phyloP scores from a whole-genome alignment of 2,888 invertebrate species.

The Mechanitis messenoides region DNA sequence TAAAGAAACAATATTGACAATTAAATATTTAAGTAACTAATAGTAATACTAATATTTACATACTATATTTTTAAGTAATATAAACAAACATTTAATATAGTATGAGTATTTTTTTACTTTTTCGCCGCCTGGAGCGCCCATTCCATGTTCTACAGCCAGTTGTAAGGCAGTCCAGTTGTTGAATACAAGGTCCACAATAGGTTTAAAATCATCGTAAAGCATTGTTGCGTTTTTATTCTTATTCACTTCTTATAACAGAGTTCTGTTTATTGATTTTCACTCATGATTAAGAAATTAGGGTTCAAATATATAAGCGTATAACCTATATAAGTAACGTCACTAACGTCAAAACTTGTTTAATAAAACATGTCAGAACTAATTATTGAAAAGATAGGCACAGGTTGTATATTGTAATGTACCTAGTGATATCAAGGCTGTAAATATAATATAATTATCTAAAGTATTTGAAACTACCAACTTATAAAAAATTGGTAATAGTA shows the following conservation, averaged over 20 bases:
- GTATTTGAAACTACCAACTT: too few relatives aligned
- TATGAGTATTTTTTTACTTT: constrained; percentile 61
- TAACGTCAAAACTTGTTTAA: not conserved
- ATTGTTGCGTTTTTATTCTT: constrained; percentile 35
- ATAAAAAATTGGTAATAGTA: too few relatives aligned
- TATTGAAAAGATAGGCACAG: too few relatives aligned
- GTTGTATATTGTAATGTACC: too few relatives aligned
- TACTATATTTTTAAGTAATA: too few relatives aligned
- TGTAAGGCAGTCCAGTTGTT: constrained; percentile 84
- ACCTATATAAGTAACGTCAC: not conserved
- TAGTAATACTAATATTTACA: not conserved
- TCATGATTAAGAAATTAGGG: constrained; percentile 19
- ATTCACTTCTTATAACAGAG: constrained; percentile 2
- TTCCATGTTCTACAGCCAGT: constrained; percentile 84
- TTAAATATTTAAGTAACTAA: not conserved
- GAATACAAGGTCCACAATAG: constrained; percentile 80
- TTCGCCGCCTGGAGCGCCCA: constrained; percentile 82
- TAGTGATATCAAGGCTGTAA: too few relatives aligned
- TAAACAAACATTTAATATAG: not conserved
- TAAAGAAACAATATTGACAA: not conserved
- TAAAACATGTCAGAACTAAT: not conserved
- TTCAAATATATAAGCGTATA: constrained; percentile 1
- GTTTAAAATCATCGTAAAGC: constrained; percentile 75
- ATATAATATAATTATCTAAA: too few relatives aligned
- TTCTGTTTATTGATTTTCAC: constrained; percentile 13